Evolutionary conservation across 2,888 invertebrate species (phyloP).

Genomic region (Thymelicus acteon): DNA sequence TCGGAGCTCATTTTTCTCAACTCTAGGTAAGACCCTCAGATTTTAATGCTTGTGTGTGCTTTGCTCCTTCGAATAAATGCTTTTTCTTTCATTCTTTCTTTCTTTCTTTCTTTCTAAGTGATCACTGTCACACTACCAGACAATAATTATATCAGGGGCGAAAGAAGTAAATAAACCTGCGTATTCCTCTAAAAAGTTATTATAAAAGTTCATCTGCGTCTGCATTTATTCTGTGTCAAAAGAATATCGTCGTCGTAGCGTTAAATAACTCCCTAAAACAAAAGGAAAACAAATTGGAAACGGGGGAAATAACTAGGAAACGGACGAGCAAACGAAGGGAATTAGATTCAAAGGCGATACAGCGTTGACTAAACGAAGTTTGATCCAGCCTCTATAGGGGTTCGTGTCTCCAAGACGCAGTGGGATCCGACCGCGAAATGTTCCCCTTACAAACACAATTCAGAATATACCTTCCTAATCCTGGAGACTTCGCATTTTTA

Average conservation of each 20-base stretch:
- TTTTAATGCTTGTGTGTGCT: too few relatives aligned
- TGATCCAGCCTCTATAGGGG: conserved; percentile 51
- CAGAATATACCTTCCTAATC: too few relatives aligned
- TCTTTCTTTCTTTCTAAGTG: too few relatives aligned
- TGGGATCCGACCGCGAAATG: not conserved
- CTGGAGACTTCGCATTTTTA: too few relatives aligned
- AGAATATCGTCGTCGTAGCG: conserved; percentile 5
- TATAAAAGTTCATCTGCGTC: not conserved
- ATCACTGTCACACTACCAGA: too few relatives aligned
- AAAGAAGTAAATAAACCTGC: too few relatives aligned
- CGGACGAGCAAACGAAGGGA: conserved; percentile 49
- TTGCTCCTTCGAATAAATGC: too few relatives aligned
- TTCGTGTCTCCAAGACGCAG: conserved; percentile 11
- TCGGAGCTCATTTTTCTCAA: too few relatives aligned
- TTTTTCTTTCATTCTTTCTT: too few relatives aligned
- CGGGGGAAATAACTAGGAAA: conserved; percentile 42
- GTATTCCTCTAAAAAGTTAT: too few relatives aligned
- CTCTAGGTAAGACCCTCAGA: too few relatives aligned
- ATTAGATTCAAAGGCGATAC: conserved; percentile 64
- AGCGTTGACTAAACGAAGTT: conserved; percentile 61
- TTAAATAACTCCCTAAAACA: conserved; percentile 30
- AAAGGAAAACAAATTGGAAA: conserved; percentile 41
- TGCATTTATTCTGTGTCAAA: not conserved
- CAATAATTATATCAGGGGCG: too few relatives aligned
- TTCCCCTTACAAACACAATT: not conserved